Conservation (phyloP, 1,140 invertebrate genomes). For the Cotesia typhae region DNA sequence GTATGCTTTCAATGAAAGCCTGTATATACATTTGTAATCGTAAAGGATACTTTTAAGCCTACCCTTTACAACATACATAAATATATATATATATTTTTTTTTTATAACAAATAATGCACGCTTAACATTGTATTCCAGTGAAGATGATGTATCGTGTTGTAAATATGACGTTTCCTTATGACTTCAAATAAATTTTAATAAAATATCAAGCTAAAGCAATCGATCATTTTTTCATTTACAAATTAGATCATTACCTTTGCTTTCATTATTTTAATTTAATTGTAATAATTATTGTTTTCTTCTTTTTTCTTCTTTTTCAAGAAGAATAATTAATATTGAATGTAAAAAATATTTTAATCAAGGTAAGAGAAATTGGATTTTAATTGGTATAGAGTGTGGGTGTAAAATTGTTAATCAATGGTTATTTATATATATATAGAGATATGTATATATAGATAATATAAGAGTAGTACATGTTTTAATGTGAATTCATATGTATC, state of each 20-base stretch:
- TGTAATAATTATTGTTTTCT: background rate
- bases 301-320: background rate
- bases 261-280: too few species aligned
- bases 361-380: background rate
- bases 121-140: conserved; percentile 31
- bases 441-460: conserved; percentile 33
- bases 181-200: background rate
- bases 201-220: background rate
- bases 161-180: background rate
- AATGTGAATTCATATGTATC: conserved; percentile 65
- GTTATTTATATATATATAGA: conserved; percentile 40
- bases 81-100: too few species aligned
- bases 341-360: background rate
- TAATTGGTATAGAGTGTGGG: conserved; percentile 13
- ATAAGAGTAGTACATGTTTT: conserved; percentile 53
- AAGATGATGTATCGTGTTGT: conserved; percentile 29
- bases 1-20: conserved; percentile 58
- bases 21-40: conserved; percentile 36
- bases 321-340: background rate
- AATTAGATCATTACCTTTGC: too few species aligned
- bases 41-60: conserved; percentile 27
- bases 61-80: too few species aligned
- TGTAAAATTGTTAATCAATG: conserved; percentile 31
- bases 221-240: too few species aligned
- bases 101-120: conserved; percentile 21